Evolutionary conservation across 2,888 invertebrate genomes (phyloP), one percentile per base, ranked within the genome.

Genomic region (Colostygia pectinataria): DNA sequence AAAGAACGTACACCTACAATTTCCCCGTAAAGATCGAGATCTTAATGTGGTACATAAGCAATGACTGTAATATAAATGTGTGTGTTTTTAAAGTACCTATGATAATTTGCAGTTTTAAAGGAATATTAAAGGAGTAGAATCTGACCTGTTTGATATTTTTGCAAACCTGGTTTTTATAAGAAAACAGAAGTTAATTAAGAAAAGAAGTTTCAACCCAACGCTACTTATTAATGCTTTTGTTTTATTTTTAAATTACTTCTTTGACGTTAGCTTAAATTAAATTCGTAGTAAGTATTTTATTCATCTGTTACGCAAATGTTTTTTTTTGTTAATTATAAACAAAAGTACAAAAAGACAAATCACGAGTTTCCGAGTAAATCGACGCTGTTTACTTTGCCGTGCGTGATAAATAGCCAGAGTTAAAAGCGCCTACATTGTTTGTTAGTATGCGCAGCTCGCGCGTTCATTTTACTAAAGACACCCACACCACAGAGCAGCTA

Each of bases 21-120:
- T 69, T 68, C 61, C 63, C 58, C 65, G 64, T 60, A 53, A 55
- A 76, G 78, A 80, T 80, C 59, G 45, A 42, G 55, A 77, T 77
- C 77, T 73, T 67, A 71, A 76, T 74, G 63, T 53, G 47, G 46
- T 65, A 74, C 65, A 66, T 74, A 70, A 65, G 65, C 67, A 66
- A 61, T 64, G 59, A 50, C 43, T 60, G 51, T 54, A 39, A 40
- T 38, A 20, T 15, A 4, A 20, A 5, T 33, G 38, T 40, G 13
- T 37, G 41, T 51, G 39, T 41, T 18, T 37, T 36, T 31, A 27
- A 31, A 4, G 37, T 38, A 25, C n/a, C n/a, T n/a, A 31, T 42
- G 33, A 28, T 49, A 38, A 49, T 43, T 43, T 15, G 33, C 32
- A 18, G 41, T 29, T 48, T 32, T 14, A 7, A 7, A 20, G 6